Evolutionary conservation across 2,113 vertebrate species (phyloP), one percentile per base, ranked within the genome.

Genomic region (Forbesichthys papilliferus): DNA sequence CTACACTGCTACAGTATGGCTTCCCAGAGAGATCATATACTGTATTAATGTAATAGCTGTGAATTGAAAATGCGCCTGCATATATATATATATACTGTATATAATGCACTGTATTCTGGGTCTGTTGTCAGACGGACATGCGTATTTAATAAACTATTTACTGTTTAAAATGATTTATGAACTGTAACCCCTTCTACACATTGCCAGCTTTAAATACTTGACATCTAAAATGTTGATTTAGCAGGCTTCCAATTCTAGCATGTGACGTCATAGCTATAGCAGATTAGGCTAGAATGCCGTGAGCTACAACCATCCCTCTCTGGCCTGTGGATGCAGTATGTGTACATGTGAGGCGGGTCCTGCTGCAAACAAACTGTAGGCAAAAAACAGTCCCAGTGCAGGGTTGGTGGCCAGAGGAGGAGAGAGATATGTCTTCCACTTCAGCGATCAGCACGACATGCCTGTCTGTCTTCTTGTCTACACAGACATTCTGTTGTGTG

Each of bases 321-420:
- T 69, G 55, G 57, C 57, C 27, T 20, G 66, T 47, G 68, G 68
- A 16, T 71, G 36, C 27, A 27, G 27, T 27, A 27, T 64, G 60
- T 51, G 14, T 55, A 16, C 53, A 55, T 48, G 49, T 54, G 62
- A 66, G 52, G 70, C 86, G 87, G 77, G 88, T 47, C 13, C 75
- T 52, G 86, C 79, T 92, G 89, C 61, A 64, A 89, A 88, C 91
- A 94, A 93, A 94, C 89, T 92, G 85, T 91, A 93, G 89, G 91
- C 92, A 92, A 93, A 84, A 95, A 91, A 92, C 92, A 91, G 90
- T 91, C 84, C 88, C 78, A 91, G 94, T 89, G 87, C 77, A 89
- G 91, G 90, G 92, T 85, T 92, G 86, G 27, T 27, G 27, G 2
- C 27, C 27, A 27, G 27, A 27, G 27, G 27, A 27, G 27, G 27